Base-by-base conservation (phyloP, 2,888 invertebrate genomes). In the Drosophila falleni region DNA sequence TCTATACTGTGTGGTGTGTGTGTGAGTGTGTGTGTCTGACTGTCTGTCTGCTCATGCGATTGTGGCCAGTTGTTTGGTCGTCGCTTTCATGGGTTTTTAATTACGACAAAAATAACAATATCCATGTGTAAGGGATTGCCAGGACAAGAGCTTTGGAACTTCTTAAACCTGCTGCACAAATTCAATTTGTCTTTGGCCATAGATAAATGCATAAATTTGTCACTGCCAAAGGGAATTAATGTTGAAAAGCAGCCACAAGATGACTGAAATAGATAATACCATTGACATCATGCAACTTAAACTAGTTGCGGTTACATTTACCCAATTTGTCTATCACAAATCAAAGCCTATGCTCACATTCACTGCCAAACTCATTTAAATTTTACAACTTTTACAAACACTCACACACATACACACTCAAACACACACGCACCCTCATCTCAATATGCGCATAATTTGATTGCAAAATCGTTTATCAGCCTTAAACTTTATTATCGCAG, bases 401-500 rank as follows among this genome's bases (percentile, higher is more conserved):
- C 44, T 31, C 19, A 37, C 41, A 35, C 49, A 37, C 41, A 58
- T 55, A 33, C 29, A 29, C 29, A 31, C n/a, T 31, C 19, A 37
- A 35, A 35, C 49, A 37, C 44, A 44, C 39, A 49, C 62, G 54
- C 41, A 55, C 46, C 71, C 68, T 71, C 66, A 63, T 55, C 50
- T 65, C 19, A 53, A 70, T 81, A 78, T 81, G 80, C 79, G 76
- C 89, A 85, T 91, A 90, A 91, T 90, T 91, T 90, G 89, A 89
- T 90, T 90, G 85, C 77, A 71, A 82, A 90, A 89, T 80, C 90
- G 90, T 91, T 91, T 91, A 90, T 90, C 90, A 81, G 74, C 80
- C 65, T 63, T 81, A 85, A 88, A 83, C 87, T 87, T 90, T 87
- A 84, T 89, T 90, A 89, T 89, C 80, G 60, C 87, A 89, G 75